Evolutionary conservation across 2,888 invertebrate species (phyloP).

Genomic region (Nasonia oneida): DNA sequence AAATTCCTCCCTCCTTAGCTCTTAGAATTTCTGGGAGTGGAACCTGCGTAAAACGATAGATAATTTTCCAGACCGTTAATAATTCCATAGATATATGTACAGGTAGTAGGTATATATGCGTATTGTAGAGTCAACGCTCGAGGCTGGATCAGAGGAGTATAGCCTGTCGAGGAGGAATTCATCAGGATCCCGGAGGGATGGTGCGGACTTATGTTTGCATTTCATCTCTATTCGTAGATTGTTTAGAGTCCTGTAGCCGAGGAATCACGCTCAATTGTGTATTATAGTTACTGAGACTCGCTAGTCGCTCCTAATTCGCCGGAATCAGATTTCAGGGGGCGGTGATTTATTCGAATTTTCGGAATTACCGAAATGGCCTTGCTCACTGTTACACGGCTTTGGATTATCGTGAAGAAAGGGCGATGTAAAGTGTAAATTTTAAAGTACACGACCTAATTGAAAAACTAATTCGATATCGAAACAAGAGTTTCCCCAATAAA

Average conservation of each 20-base stretch:
- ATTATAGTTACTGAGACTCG: conserved; percentile 39
- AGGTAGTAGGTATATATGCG: not conserved
- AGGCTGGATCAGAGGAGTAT: conserved; percentile 9
- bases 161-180: conserved; percentile 1
- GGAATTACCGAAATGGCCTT: not conserved
- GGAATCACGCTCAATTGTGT: conserved; percentile 46
- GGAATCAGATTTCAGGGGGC: not conserved
- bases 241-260: conserved; percentile 29
- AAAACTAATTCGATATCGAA: no score
- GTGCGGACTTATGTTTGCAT: conserved; percentile 41
- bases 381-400: not conserved
- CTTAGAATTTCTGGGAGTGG: not conserved
- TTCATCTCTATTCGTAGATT: conserved; percentile 48
- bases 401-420: not conserved
- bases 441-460: no score
- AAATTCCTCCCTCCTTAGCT: not conserved
- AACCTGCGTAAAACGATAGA: not conserved
- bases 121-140: not conserved
- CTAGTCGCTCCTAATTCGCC: not conserved
- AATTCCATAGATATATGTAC: not conserved
- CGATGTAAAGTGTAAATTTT: no score
- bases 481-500: no score
- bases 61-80: conserved; percentile 1
- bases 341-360: conserved; percentile 12
- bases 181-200: conserved; percentile 7